phyloP scores from a whole-genome alignment of 1,140 invertebrate genomes.

The Chironomus tepperi region DNA sequence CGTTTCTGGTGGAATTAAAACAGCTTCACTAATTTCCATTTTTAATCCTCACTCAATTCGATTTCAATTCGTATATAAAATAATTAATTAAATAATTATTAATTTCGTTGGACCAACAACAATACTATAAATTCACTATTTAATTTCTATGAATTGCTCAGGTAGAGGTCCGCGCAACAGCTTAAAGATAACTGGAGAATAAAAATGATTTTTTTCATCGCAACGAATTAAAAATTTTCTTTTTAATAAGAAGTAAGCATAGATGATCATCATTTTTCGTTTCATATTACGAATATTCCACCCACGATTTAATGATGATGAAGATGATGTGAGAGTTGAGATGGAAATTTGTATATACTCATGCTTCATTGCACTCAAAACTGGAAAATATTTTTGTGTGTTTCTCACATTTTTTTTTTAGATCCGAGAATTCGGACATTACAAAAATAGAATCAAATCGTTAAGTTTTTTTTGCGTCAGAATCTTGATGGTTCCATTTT shows the following conservation, averaged over 20 bases:
- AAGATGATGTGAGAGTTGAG: not conserved
- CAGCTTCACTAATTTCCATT: conserved; percentile 17
- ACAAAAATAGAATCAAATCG: too few relatives aligned
- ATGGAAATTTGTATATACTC: not conserved
- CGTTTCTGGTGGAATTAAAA: not conserved
- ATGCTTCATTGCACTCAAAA: too few relatives aligned
- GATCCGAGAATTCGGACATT: too few relatives aligned
- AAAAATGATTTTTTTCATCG: not conserved
- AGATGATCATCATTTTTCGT: not conserved
- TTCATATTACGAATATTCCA: conserved; percentile 16
- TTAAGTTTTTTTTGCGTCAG: too few relatives aligned
- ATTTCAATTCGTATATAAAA: not conserved
- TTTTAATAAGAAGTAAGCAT: not conserved
- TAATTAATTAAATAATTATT: not conserved
- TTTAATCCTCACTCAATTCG: not conserved
- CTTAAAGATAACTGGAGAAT: conserved; percentile 24
- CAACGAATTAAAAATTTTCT: conserved; percentile 16
- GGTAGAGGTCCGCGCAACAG: conserved; percentile 25
- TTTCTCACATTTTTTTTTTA: too few relatives aligned
- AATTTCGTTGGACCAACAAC: not conserved
- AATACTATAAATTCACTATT: too few relatives aligned
- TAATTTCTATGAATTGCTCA: conserved; percentile 21
- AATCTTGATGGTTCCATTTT: too few relatives aligned
- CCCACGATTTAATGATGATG: not conserved
- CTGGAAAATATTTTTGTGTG: not conserved